These are phyloP conservation scores for Cryptoblepharus egeriae DNA, from an alignment of 2,797 vertebrate species.

Conservation along the genomic window DNA sequence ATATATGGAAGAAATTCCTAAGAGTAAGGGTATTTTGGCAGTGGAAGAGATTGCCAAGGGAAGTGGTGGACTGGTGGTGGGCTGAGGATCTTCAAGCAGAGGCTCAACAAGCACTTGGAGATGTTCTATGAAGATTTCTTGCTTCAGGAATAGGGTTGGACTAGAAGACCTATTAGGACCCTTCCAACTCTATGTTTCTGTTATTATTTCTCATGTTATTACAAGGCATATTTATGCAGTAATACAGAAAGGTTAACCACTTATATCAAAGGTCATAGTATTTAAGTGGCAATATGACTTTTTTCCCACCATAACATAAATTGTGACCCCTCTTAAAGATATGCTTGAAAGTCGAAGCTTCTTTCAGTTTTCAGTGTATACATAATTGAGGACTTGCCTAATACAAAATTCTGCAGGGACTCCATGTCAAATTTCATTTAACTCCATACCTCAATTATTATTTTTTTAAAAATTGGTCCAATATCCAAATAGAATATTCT, in stretches of 20 bases:
- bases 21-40: too few species aligned
- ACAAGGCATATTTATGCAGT: background rate
- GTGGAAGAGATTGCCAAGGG: too few species aligned
- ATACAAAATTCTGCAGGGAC: background rate
- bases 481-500: background rate
- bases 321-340: background rate
- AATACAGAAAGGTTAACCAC: too few species aligned
- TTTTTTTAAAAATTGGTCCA: background rate
- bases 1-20: too few species aligned
- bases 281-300: background rate
- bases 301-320: background rate
- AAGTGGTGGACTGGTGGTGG: too few species aligned
- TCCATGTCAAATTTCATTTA: background rate
- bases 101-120: too few species aligned
- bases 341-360: background rate
- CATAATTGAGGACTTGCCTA: background rate
- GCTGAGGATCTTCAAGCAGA: too few species aligned
- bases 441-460: background rate
- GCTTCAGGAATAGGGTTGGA: too few species aligned
- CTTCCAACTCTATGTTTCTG: too few species aligned
- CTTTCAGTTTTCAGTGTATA: background rate
- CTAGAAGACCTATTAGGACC: too few species aligned
- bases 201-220: background rate
- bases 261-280: too few species aligned
- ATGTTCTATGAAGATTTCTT: too few species aligned